Conservation (phyloP, 2,113 vertebrate genomes). For the Macheiramphus alcinus region DNA sequence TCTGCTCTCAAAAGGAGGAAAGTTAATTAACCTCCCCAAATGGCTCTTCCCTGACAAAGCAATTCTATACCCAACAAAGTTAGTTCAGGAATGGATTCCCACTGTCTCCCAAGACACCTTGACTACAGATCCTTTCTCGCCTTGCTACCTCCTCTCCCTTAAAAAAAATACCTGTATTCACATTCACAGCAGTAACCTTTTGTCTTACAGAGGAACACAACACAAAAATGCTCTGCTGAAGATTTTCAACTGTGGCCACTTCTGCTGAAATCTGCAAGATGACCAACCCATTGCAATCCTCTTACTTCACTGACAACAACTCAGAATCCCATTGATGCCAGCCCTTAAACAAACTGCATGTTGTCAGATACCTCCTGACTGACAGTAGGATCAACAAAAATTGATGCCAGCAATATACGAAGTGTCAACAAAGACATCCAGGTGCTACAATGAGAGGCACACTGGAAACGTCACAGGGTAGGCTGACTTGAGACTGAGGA, state of each 20-base stretch:
- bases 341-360: neutral
- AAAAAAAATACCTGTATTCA: neutral
- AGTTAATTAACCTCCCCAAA: constrained; percentile 52
- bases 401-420: neutral
- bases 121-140: neutral
- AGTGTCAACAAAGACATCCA: neutral
- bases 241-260: neutral
- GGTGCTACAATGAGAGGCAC: neutral
- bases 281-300: neutral
- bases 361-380: neutral
- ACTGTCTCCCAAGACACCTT: neutral
- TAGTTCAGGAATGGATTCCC: constrained; percentile 36
- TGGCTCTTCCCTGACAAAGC: constrained; percentile 42
- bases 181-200: neutral
- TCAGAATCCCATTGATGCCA: neutral
- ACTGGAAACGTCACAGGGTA: neutral
- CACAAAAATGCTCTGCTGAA: neutral
- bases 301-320: neutral
- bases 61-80: constrained; percentile 36
- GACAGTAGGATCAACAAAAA: neutral
- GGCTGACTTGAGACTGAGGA: neutral
- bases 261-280: neutral
- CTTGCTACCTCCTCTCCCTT: neutral
- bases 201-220: neutral
- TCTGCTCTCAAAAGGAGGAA: neutral